phyloP scores from a whole-genome alignment of 2,113 vertebrate species.

The Pavo muticus region DNA sequence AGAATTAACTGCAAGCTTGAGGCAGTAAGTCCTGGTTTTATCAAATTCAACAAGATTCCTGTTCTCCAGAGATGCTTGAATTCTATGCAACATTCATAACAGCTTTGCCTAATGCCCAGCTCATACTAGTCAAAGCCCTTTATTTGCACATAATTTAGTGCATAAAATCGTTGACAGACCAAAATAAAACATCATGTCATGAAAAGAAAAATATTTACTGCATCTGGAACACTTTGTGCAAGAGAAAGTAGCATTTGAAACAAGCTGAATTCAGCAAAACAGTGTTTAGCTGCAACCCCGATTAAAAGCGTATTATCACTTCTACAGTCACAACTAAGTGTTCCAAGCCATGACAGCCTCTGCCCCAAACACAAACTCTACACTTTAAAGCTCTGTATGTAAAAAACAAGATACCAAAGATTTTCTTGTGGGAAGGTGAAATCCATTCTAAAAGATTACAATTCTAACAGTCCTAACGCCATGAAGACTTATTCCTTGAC shows the following conservation, averaged over 20 bases:
- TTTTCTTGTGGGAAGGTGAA: background rate
- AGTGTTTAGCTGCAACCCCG: background rate
- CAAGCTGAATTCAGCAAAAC: background rate
- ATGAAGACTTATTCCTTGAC: background rate
- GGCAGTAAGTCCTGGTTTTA: background rate
- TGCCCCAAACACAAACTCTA: background rate
- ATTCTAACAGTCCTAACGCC: background rate
- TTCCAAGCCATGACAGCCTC: background rate
- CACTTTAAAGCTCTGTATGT: background rate
- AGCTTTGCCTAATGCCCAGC: background rate
- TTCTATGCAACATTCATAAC: background rate
- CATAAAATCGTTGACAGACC: background rate
- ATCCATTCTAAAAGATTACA: background rate
- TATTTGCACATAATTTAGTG: background rate
- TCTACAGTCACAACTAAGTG: background rate
- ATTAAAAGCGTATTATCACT: background rate
- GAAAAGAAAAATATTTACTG: background rate
- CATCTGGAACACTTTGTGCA: background rate
- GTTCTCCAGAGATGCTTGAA: background rate
- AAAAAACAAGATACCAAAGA: background rate
- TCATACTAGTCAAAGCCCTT: background rate
- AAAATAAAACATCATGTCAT: background rate
- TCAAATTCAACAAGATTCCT: background rate
- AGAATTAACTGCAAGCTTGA: background rate
- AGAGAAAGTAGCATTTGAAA: background rate